Evolutionary conservation across 2,888 invertebrate genomes (phyloP), one percentile per base, ranked within the genome.

Genomic region (Tiliacea citrago): DNA sequence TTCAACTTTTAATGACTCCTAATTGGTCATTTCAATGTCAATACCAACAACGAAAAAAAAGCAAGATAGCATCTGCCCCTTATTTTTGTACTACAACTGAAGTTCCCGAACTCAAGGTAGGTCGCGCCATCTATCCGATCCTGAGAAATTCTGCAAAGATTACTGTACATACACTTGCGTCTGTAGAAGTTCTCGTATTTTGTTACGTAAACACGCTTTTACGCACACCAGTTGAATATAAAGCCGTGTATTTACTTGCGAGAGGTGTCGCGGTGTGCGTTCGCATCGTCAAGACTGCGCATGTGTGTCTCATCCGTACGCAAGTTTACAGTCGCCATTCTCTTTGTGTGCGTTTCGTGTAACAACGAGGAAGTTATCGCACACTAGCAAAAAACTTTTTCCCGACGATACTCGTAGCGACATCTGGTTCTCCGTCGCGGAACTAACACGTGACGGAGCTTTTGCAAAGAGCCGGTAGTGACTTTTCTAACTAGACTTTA

Each of bases 111-210:
- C 61, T 66, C 61, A 72, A 77, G 75, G 57, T 74, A 77, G 55
- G 84, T 89, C 66, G 60, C 94, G 94, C 94, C 94, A 95, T 94
- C 95, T 95, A 92, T 91, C 88, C 86, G 65, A 53, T 21, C 45
- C 61, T 53, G 73, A 82, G 79, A 79, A 83, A 79, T 81, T 85
- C 84, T 76, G 81, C 83, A 74, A 88, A 88, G 76, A 74, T 84
- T 79, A 75, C 68, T 75, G 81, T 91, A 85, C 73, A 87, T 87
- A 88, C 71, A 77, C 60, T 73, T 74, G 39, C 47, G 10, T 13
- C 75, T 82, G 88, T 91, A 91, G 88, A 83, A 42, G 85, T 89
- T 73, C 82, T 65, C 73, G 77, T 81, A 75, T 87, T 82, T 68
- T 76, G 79, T 86, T 84, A 86, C 86, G 85, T 87, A 86, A 79